phyloP scores from a whole-genome alignment of 2,888 invertebrate species.

The Ichneumoninae sp. region DNA sequence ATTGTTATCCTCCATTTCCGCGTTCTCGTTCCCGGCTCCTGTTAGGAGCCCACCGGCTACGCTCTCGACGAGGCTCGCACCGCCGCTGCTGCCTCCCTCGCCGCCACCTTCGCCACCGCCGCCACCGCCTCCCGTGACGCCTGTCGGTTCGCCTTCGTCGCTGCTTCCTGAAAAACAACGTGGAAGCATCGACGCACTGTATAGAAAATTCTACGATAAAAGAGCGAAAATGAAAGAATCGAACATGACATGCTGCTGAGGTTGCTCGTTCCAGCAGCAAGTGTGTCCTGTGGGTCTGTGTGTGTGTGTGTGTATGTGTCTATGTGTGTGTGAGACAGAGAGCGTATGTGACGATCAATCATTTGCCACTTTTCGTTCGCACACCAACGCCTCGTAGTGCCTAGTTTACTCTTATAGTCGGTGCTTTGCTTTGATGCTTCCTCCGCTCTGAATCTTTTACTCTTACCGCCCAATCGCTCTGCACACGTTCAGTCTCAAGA shows the following conservation, averaged over 20 bases:
- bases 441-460: background rate
- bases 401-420: background rate
- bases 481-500: background rate
- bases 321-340: slow-evolving; percentile 2
- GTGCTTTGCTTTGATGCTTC: background rate
- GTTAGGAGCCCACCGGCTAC: slow-evolving; percentile 80
- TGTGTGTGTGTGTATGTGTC: slow-evolving; percentile 3
- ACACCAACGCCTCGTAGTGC: background rate
- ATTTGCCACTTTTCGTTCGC: slow-evolving; percentile 23
- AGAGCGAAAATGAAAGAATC: slow-evolving; percentile 20
- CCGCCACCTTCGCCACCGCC: slow-evolving; percentile 84
- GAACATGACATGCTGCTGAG: slow-evolving; percentile 14
- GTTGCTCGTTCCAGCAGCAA: slow-evolving; percentile 4
- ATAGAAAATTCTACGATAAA: slow-evolving; percentile 40
- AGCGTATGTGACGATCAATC: slow-evolving; percentile 35
- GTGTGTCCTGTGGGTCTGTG: background rate
- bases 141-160: slow-evolving; percentile 86
- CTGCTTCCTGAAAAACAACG: slow-evolving; percentile 81
- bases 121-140: slow-evolving; percentile 76
- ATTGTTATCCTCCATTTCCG: slow-evolving; percentile 71
- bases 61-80: slow-evolving; percentile 82
- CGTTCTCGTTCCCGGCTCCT: slow-evolving; percentile 88
- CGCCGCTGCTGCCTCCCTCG: slow-evolving; percentile 85
- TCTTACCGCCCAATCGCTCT: background rate
- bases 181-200: slow-evolving; percentile 38